These are phyloP conservation scores for Drosophila biarmipes DNA, from an alignment of 1,140 invertebrate genomes.

Conservation along the genomic window DNA sequence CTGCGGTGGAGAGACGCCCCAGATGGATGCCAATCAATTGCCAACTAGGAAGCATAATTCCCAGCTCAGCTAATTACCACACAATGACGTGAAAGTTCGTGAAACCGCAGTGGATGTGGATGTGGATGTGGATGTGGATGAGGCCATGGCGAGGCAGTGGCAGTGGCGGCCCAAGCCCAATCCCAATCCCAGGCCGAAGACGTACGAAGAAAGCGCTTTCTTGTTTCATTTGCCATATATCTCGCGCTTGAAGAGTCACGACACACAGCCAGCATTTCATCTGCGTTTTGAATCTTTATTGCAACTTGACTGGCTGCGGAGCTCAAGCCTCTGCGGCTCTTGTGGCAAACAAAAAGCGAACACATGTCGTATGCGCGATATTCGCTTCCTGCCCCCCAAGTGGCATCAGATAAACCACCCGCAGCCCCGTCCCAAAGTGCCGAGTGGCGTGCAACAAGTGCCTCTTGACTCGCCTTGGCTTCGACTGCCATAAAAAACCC, in stretches of 20 bases:
- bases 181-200: conserved; percentile 16
- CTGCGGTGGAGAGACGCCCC: conserved; percentile 55
- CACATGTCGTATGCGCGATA: conserved; percentile 61
- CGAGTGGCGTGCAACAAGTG: conserved; percentile 42
- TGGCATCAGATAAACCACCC: conserved; percentile 36
- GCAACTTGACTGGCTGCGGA: conserved; percentile 31
- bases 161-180: conserved; percentile 14
- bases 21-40: conserved; percentile 81
- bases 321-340: background rate
- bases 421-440: conserved; percentile 10
- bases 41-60: conserved; percentile 81
- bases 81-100: conserved; percentile 69
- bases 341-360: conserved; percentile 30
- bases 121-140: conserved; percentile 5
- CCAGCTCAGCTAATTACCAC: conserved; percentile 79
- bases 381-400: conserved; percentile 56
- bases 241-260: conserved; percentile 59
- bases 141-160: background rate
- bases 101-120: conserved; percentile 37
- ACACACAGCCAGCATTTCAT: conserved; percentile 56
- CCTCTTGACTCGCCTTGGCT: conserved; percentile 51
- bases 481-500: conserved; percentile 8
- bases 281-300: conserved; percentile 66
- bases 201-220: conserved; percentile 63
- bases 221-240: conserved; percentile 66